Base-by-base conservation (phyloP, 2,888 invertebrate genomes). In the Esperia sulphurella region DNA sequence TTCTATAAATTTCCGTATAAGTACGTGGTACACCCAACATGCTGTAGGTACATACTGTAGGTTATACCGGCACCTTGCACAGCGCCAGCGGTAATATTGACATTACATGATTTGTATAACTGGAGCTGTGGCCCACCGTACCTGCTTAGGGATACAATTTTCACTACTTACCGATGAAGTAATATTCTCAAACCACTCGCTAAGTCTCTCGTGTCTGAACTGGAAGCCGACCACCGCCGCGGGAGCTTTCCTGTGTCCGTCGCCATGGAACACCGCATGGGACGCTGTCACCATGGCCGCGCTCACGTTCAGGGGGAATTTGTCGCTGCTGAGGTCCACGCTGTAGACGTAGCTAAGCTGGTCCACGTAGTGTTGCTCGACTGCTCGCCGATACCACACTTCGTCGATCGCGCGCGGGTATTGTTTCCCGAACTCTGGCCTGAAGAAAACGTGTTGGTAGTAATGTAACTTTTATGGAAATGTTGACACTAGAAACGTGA, bases 361-460 rank as follows among this genome's bases (percentile, higher is more conserved):
- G 57, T 96, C 87, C 10, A 94, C 88, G 68, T 94, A 94, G 79
- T 96, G 93, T 64, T 96, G 96, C 60, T 97, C 96, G 0, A 97
- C 96, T 0, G 97, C 96, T 10, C 96, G 91, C 54, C 93, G 93
- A 75, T 97, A 97, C 96, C 96, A 97, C 13, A 95, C 91, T 76
- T 97, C 97, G 71, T 97, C 96, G 43, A 95, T 96, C 1, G 97
- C 94, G 43, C 92, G 91, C 5, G 94, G 93, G 81, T 95, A 94
- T 46, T 93, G 89, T 54, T 93, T 92, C 53, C 94, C 94, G 68
- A 96, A 96, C 63, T 90, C 90, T 40, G 93, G 92, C 45, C 95
- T 95, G 68, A 51, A 52, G 40, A 39, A 14, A 10, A 37, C 31
- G 30, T 5, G 5, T 21, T 21, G n/a, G n/a, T n/a, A n/a, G n/a